Conservation (phyloP, 2,888 invertebrate genomes). For the Conus canariensis region DNA sequence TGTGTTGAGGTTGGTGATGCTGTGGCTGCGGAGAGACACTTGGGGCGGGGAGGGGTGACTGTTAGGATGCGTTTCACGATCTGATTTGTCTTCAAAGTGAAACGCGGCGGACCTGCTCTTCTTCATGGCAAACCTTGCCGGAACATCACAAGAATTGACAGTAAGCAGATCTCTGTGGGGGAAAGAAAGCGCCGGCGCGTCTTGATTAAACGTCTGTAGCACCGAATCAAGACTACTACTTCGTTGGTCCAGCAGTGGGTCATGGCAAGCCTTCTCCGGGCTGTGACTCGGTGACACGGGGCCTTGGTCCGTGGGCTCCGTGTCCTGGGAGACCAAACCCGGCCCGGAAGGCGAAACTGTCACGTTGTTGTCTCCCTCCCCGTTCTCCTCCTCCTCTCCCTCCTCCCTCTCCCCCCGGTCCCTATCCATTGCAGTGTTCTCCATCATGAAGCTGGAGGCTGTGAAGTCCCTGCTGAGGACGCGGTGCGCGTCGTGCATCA, state of each 20-base stretch:
- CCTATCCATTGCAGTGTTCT: conserved; percentile 21
- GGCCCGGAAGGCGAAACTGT: not conserved
- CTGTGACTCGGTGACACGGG: not conserved
- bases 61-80: not conserved
- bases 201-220: not conserved
- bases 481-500: conserved; percentile 17
- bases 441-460: conserved; percentile 38
- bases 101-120: conserved; percentile 25
- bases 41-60: not conserved
- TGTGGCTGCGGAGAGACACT: conserved; percentile 46
- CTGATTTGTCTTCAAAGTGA: conserved; percentile 7
- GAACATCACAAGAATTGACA: conserved; percentile 26
- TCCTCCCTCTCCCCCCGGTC: conserved; percentile 24
- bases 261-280: not conserved
- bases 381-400: not conserved
- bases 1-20: conserved; percentile 45
- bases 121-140: not conserved
- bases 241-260: conserved; percentile 24
- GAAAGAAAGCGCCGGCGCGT: not conserved
- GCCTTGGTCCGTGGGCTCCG: not conserved
- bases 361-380: not conserved
- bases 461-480: conserved; percentile 39
- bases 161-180: not conserved
- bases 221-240: conserved; percentile 14
- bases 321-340: not conserved